Evolutionary conservation across 2,888 invertebrate genomes (phyloP), one percentile per base, ranked within the genome.

Genomic region (Trachelus tabidus): DNA sequence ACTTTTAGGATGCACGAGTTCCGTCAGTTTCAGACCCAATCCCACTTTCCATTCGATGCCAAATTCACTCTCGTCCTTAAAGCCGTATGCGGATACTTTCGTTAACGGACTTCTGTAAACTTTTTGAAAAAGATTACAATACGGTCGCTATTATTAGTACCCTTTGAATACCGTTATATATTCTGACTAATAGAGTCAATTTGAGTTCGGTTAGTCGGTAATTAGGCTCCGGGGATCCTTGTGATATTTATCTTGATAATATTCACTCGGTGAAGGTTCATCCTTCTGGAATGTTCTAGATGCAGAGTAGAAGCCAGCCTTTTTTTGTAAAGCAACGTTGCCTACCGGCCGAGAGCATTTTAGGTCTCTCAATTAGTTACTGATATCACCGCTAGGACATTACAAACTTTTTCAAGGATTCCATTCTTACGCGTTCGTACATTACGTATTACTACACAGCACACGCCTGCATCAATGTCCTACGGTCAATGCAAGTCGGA

Each of bases 41-140:
- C 56, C 56, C 56, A 56, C 56, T 56, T 34, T 71, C 71, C 31
- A 71, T 34, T 31, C 80, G 79, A 78, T 82, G 81, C 85, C 79
- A 85, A 86, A 85, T 86, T 85, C 85, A 85, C 85, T 85, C 85
- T 85, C 85, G 77, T 81, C 79, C 79, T 80, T 79, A 56, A 56
- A 23, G 23, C 9, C 56, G 9, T 56, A 56, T 56, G 23, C 56
- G 56, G 2, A 56, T 56, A 56, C 56, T 56, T 56, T 56, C 56
- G 56, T 56, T 56, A 56, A 56, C 56, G 56, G 56, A 56, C 9
- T 56, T 56, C 23, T 56, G 56, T 1, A 23, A 56, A 56, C 2
- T 23, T 56, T 56, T 56, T 56, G 56, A 56, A 56, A 56, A 56
- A 56, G 56, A 56, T 56, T 56, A 56, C 56, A 56, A 56, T 56